Evolutionary conservation across 2,888 invertebrate species (phyloP), one percentile per base, ranked within the genome.

Genomic region (Chromoteleia sp.): DNA sequence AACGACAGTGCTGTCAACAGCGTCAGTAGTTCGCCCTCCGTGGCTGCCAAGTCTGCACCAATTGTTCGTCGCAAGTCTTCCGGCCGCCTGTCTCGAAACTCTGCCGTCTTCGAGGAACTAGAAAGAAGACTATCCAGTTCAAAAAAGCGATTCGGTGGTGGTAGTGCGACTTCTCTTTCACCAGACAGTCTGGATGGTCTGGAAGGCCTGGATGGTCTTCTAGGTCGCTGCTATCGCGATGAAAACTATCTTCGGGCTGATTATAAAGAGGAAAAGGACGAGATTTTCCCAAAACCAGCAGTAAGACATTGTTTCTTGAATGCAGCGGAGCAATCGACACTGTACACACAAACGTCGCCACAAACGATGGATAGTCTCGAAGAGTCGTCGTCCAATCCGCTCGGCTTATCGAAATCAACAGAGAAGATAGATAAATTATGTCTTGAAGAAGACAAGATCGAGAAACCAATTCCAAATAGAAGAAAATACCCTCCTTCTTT

Each of bases 161-260:
- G 86, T 0, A 90, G 88, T 70, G 54, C 67, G 7, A 84, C 86
- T 0, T 90, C 91, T 0, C 58, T 89, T n/a, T 91, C 91, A 0
- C 91, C 91, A 0, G 91, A 91, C 71, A 91, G 91, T 54, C 74
- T 91, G 54, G 91, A 91, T 39, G 84, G 86, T 12, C 84, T 85
- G n/a, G n/a, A n/a, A n/a, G n/a, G n/a, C 54, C 74, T 91, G 54
- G 91, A 91, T 39, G 84, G 86, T 12, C 84, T 85, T 36, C 84
- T 76, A 1, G 63, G 75, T 0, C 79, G 85, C 2, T 54, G 33
- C 19, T 54, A 39, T 33, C 71, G 54, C 4, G 78, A 65, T 0
- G 52, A 71, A 39, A 58, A 58, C 17, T 14, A 59, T n/a, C 12
- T 43, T 2, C 50, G 67, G 45, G 25, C 6, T 10, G 67, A 86